Evolutionary conservation across 1,140 invertebrate species (phyloP), one percentile per base, ranked within the genome.

Genomic region (Charaxes varanes): DNA sequence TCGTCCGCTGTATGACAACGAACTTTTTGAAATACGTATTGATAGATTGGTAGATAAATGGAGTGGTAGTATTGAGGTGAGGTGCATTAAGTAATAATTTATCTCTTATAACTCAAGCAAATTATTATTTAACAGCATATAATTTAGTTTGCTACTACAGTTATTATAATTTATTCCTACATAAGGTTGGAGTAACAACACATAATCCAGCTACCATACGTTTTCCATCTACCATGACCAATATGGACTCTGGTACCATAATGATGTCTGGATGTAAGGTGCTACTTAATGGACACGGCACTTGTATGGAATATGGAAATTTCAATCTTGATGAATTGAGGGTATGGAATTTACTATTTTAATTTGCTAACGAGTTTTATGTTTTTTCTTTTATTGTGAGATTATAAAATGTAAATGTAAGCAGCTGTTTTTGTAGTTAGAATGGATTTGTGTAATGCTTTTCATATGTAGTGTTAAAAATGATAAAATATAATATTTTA

Each of bases 211-310:
- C 90, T 2, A 89, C 90, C 0, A 86, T 99, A 38, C 92, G 97
- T 27, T 97, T 97, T 81, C 97, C 96, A 13, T 94, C 95, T 1
- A 99, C 97, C 6, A 97, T 99, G 96, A 99, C 96, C 1, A 97
- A 98, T 77, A 94, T 98, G 91, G 88, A 95, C 40, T 93, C 93
- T 7, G 96, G 96, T 1, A 97, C 96, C 2, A 96, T 96, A 2
- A 97, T 98, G 94, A 97, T 98, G 95, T 97, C 95, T 19, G 96
- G 96, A 0, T 96, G 94, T 85, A 96, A 96, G 21, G 97, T 98
- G 54, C 82, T 97, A 2, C 93, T 95, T 4, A 97, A 97, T 81
- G 96, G 96, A 2, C 96, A 97, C 82, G 95, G 95, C 2, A 96
- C 93, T 1, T 89, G 94, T 41, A 87, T 94, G 16, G 95, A 97